Percentiles rank a stretch among this genome's conserved stretches.
These are phyloP conservation scores for Shinisaurus crocodilurus DNA, from an alignment of 2,113 vertebrate genomes.

Conservation along the genomic window DNA sequence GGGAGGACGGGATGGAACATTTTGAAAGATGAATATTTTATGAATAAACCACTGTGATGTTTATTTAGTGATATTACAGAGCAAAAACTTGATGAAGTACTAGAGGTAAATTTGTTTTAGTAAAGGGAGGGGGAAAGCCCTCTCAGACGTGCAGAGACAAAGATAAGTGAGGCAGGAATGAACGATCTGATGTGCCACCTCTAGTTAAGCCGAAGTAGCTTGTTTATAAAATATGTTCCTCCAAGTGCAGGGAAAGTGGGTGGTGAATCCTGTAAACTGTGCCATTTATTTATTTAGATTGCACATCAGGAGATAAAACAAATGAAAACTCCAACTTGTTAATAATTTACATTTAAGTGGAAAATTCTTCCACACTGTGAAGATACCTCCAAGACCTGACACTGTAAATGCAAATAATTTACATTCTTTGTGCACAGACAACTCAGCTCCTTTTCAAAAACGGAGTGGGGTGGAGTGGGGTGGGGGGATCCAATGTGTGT, in stretches of 20 bases:
- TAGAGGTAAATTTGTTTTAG: slow-evolving; percentile 72
- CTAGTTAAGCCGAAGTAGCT: slow-evolving; percentile 60
- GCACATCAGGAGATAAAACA: slow-evolving; percentile 85
- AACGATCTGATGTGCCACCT: slow-evolving; percentile 52
- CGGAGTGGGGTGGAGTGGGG: no score
- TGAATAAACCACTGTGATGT: slow-evolving; percentile 71
- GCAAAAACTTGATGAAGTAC: slow-evolving; percentile 70
- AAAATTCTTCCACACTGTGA: slow-evolving; percentile 81
- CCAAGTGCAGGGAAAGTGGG: slow-evolving; percentile 74
- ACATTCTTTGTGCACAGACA: slow-evolving; percentile 67
- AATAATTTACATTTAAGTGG: slow-evolving; percentile 85
- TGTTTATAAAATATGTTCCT: slow-evolving; percentile 72
- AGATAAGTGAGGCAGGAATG: slow-evolving; percentile 67
- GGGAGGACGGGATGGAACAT: slow-evolving; percentile 60
- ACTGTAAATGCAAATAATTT: slow-evolving; percentile 79
- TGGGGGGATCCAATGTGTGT: slow-evolving; percentile 36
- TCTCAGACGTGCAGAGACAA: slow-evolving; percentile 57
- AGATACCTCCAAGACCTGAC: slow-evolving; percentile 80
- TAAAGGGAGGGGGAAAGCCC: not conserved
- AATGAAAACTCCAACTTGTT: slow-evolving; percentile 83
- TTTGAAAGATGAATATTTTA: slow-evolving; percentile 75
- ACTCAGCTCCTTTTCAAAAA: slow-evolving; percentile 58
- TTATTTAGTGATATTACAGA: slow-evolving; percentile 68
- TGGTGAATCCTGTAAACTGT: slow-evolving; percentile 75
- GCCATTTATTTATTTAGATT: slow-evolving; percentile 82